Base-by-base conservation (phyloP, 2,888 invertebrate species). In the Sphaerophoria taeniata region DNA sequence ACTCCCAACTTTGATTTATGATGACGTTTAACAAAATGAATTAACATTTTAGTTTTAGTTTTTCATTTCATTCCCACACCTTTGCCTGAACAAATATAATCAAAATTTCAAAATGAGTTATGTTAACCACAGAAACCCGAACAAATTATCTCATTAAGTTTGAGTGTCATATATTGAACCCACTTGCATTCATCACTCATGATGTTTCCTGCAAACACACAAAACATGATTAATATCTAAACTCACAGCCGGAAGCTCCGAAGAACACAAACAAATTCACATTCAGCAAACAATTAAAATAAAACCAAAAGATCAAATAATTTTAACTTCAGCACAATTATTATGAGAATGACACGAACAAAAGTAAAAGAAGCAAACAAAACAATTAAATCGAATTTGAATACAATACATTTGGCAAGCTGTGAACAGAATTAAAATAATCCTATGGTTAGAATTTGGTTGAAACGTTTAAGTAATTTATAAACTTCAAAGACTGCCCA, bases 121-220 rank as follows among this genome's bases (percentile, higher is more conserved):
- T 3, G 16, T 12, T 49, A 12, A 49, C 34, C 51, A 53, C 67
- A 53, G 24, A 53, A 53, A 53, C n/a, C n/a, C 24, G 24, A 53
- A 39, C 53, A 39, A 67, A 53, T 67, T 67, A 39, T 36, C n/a
- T 67, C 53, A 43, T 67, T 67, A 53, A 39, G 24, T 43, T 24
- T 31, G 31, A 36, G 6, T 53, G 67, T 67, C 67, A 53, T 24
- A 12, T 24, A 39, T 5, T 12, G n/a, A 39, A 31, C 7, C 49
- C 34, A 67, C 56, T 43, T 56, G 34, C 11, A 56, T 45, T 70
- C 34, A 56, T 6, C 45, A 33, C 9, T 47, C 24, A 36, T 43
- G 4, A 43, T 12, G 31, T 47, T 43, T 43, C 45, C 65, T 39
- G 74, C 65, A 24, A 47, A 47, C 24, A 24, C 24, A 24, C 24